phyloP scores from a whole-genome alignment of 2,888 invertebrate genomes.

The Periphyllus acericola region DNA sequence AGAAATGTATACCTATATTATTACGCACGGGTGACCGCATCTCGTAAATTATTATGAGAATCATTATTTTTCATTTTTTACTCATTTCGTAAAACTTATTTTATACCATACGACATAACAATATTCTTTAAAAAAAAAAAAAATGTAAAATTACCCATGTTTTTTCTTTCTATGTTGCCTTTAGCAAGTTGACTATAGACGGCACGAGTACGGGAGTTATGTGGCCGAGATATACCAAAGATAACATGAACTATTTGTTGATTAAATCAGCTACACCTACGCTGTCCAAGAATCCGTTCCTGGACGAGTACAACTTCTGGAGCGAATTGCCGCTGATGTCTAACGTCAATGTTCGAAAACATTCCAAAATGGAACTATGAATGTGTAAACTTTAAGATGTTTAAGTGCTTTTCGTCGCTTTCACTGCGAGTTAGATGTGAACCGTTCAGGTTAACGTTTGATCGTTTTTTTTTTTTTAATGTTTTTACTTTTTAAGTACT shows the following conservation, averaged over 20 bases:
- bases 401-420: neutral
- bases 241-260: slow-evolving; percentile 37
- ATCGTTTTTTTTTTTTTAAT: neutral
- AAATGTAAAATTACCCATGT: too few species aligned
- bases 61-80: too few species aligned
- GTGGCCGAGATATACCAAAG: slow-evolving; percentile 25
- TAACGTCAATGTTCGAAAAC: neutral
- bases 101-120: too few species aligned
- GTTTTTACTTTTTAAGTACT: neutral
- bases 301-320: slow-evolving; percentile 39
- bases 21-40: too few species aligned
- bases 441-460: neutral
- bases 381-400: neutral
- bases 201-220: slow-evolving; percentile 3
- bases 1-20: too few species aligned
- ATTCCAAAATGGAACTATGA: slow-evolving; percentile 31
- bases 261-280: slow-evolving; percentile 17
- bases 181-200: slow-evolving; percentile 28
- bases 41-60: too few species aligned
- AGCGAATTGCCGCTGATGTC: slow-evolving; percentile 12
- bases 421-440: neutral
- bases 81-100: too few species aligned
- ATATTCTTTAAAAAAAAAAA: too few species aligned
- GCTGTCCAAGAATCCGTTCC: slow-evolving; percentile 14
- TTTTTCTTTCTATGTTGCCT: too few species aligned